Evolutionary conservation across 2,888 invertebrate genomes (phyloP).

Genomic region (Acleris literana): DNA sequence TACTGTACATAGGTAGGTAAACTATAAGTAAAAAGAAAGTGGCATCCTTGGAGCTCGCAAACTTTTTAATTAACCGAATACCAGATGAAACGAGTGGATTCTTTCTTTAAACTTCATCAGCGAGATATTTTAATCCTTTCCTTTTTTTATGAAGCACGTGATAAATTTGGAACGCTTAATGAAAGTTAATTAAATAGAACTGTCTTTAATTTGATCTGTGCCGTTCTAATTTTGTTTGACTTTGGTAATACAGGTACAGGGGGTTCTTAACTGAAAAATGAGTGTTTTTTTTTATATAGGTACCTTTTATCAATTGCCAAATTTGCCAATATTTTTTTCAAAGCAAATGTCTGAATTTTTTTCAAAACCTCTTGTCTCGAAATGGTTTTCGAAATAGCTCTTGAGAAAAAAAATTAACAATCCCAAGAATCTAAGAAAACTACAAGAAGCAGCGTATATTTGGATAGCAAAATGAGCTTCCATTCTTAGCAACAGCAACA

Average conservation of each 20-base stretch:
- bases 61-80: slow-evolving; percentile 47
- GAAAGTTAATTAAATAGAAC: slow-evolving; percentile 5
- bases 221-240: not conserved
- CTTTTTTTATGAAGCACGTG: slow-evolving; percentile 28
- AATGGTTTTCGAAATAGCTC: not conserved
- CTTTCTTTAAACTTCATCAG: slow-evolving; percentile 31
- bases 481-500: too few relatives aligned
- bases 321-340: too few relatives aligned
- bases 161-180: slow-evolving; percentile 27
- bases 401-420: too few relatives aligned
- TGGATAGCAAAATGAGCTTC: too few relatives aligned
- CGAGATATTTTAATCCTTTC: slow-evolving; percentile 31
- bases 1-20: slow-evolving; percentile 2
- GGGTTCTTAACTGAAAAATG: too few relatives aligned
- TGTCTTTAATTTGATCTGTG: not conserved
- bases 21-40: slow-evolving; percentile 17
- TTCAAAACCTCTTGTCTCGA: not conserved
- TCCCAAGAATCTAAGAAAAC: too few relatives aligned
- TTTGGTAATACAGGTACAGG: not conserved
- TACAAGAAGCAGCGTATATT: too few relatives aligned
- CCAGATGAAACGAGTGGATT: slow-evolving; percentile 33
- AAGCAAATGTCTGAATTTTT: not conserved
- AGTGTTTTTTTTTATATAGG: too few relatives aligned
- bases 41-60: slow-evolving; percentile 38
- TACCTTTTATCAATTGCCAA: too few relatives aligned